Evolutionary conservation across 2,888 invertebrate species (phyloP).

Genomic region (Trisateles emortualis): DNA sequence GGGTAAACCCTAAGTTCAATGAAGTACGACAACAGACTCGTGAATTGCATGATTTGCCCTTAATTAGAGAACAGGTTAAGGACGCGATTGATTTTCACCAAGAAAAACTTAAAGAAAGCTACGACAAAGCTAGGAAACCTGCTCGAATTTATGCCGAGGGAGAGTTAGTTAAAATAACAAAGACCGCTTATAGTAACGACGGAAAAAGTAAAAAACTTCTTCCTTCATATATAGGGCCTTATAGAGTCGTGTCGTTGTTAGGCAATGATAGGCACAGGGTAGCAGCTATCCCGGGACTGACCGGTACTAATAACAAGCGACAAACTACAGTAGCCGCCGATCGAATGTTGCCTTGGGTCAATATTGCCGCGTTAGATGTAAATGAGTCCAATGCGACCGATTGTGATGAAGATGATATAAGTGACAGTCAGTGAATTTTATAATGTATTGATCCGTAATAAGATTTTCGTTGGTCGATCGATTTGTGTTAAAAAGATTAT

Average conservation of each 20-base stretch:
- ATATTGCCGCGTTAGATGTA: constrained; percentile 11
- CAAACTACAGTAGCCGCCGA: constrained; percentile 8
- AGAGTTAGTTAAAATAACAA: constrained; percentile 28
- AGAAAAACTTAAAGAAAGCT: constrained; percentile 23
- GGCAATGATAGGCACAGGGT: constrained; percentile 34
- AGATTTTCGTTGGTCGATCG: too few relatives aligned
- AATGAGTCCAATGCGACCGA: too few relatives aligned
- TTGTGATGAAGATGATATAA: too few relatives aligned
- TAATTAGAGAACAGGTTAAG: constrained; percentile 10
- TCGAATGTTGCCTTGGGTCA: constrained; percentile 12
- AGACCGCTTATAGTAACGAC: constrained; percentile 7
- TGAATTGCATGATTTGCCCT: constrained; percentile 19
- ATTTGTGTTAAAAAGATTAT: too few relatives aligned
- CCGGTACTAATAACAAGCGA: constrained; percentile 1
- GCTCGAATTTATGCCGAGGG: constrained; percentile 24
- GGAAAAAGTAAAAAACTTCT: constrained; percentile 18
- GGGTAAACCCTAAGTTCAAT: background rate
- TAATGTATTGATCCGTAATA: too few relatives aligned
- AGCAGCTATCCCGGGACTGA: constrained; percentile 11
- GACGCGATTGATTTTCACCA: constrained; percentile 19
- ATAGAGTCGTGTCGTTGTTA: constrained; percentile 22
- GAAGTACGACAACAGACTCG: background rate
- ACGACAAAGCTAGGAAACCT: too few relatives aligned
- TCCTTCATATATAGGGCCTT: constrained; percentile 14
- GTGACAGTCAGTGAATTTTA: too few relatives aligned